These are phyloP conservation scores for Calephelis perditalis DNA, from an alignment of 2,888 invertebrate species.

Conservation along the genomic window DNA sequence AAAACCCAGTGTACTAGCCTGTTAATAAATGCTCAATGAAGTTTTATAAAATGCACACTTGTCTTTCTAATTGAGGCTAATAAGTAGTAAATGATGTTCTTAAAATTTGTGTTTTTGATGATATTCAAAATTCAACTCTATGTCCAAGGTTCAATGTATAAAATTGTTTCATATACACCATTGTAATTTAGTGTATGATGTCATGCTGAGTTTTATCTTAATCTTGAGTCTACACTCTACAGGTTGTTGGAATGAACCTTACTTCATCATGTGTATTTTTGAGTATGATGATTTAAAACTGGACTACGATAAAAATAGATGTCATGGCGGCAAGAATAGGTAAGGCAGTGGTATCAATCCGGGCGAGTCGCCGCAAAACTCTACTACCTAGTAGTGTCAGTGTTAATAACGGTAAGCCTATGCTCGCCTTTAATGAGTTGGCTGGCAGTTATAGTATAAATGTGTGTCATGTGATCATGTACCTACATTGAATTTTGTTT, in stretches of 20 bases:
- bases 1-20: conserved; percentile 40
- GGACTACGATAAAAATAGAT: neutral
- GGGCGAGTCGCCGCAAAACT: too few species aligned
- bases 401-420: too few species aligned
- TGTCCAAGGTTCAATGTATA: conserved; percentile 4
- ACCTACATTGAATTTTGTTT: too few species aligned
- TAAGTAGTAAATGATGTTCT: conserved; percentile 39
- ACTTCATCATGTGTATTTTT: conserved; percentile 12
- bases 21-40: conserved; percentile 39
- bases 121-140: conserved; percentile 39
- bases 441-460: too few species aligned
- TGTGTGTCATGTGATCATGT: too few species aligned
- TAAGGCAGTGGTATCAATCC: too few species aligned
- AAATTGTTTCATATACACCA: conserved; percentile 1
- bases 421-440: too few species aligned
- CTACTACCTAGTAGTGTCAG: too few species aligned
- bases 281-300: neutral
- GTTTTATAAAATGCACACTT: conserved; percentile 47
- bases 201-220: conserved; percentile 19
- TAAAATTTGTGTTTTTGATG: neutral
- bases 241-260: neutral
- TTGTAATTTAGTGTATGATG: conserved; percentile 13
- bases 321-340: too few species aligned
- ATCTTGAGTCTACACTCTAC: conserved; percentile 13
- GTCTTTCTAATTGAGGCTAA: conserved; percentile 60